Evolutionary conservation across 1,140 invertebrate genomes (phyloP).

Genomic region (Drosophila triauraria): DNA sequence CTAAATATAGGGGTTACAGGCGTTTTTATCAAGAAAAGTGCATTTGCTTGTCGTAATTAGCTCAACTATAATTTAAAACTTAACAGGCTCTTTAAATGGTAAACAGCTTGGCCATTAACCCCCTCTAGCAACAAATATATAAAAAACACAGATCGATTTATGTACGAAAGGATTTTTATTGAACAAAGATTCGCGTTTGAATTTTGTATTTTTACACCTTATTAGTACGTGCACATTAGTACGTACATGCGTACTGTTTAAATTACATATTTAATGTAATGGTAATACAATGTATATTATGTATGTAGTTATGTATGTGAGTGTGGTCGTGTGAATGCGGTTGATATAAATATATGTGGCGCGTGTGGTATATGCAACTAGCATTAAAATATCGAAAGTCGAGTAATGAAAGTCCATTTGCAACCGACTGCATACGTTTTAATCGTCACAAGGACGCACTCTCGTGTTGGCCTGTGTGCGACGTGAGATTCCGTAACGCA

Average conservation of each 20-base stretch:
- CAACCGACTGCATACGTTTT: not conserved
- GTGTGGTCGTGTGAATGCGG: constrained; percentile 43
- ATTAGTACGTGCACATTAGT: constrained; percentile 62
- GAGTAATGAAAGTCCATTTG: constrained; percentile 8
- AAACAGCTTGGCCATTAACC: not conserved
- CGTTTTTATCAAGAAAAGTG: too few species aligned
- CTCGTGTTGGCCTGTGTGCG: not conserved
- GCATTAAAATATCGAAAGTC: constrained; percentile 37
- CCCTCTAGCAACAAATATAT: not conserved
- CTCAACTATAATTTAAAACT: too few species aligned
- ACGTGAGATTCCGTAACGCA: too few species aligned
- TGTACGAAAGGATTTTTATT: constrained; percentile 61
- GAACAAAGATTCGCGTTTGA: constrained; percentile 58
- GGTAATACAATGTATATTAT: constrained; percentile 57
- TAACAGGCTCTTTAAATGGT: too few species aligned
- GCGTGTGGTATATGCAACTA: constrained; percentile 41
- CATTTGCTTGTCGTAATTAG: too few species aligned
- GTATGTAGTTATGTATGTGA: constrained; percentile 50
- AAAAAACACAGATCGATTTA: constrained; percentile 10
- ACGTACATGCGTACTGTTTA: constrained; percentile 55
- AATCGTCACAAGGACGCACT: not conserved
- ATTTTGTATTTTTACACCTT: constrained; percentile 66
- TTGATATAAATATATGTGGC: constrained; percentile 58
- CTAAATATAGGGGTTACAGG: too few species aligned
- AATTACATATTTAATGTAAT: constrained; percentile 62